Evolutionary conservation across 2,113 vertebrate species (phyloP), one percentile per base, ranked within the genome.

Genomic region (Corydoras sp.): DNA sequence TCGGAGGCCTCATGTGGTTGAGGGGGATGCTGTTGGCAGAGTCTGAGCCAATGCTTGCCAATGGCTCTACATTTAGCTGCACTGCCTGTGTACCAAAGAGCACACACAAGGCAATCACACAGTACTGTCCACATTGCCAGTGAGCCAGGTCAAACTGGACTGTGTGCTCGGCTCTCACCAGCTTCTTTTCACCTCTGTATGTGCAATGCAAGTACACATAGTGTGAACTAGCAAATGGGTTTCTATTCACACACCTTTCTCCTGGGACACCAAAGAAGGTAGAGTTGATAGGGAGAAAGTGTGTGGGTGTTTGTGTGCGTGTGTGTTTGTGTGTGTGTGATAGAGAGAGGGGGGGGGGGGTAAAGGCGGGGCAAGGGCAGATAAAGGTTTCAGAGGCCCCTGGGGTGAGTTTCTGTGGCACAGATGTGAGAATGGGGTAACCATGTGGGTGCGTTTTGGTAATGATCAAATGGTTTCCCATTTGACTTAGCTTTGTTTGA

Each of bases 371-470:
- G 35, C 51, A 63, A 73, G 79, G 49, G 76, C 73, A 77, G 75
- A 74, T 81, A 75, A 77, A 76, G 78, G 73, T 72, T 72, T 70
- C 79, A 50, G 65, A 68, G 75, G 55, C 66, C 70, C 74, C 59
- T 65, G 80, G 73, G 72, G 49, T 74, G 70, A 72, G 74, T 76
- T 58, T 78, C 76, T 67, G 75, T 72, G 76, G 30, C 65, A 64
- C 75, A 77, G 77, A 74, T 78, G 69, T 79, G 65, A 71, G 54
- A 71, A 73, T 55, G 18, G 61, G 66, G 69, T 58, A 56, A 64
- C 66, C 50, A 74, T 53, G 69, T 72, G 69, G 72, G 76, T 35
- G 71, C 50, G 54, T 53, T 72, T 78, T 76, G 71, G 68, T 56
- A 77, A 74, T 67, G 74, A 79, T 72, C 72, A 81, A 77, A 81